Conservation (phyloP, 2,888 invertebrate species). For the Aethes cnicana region DNA sequence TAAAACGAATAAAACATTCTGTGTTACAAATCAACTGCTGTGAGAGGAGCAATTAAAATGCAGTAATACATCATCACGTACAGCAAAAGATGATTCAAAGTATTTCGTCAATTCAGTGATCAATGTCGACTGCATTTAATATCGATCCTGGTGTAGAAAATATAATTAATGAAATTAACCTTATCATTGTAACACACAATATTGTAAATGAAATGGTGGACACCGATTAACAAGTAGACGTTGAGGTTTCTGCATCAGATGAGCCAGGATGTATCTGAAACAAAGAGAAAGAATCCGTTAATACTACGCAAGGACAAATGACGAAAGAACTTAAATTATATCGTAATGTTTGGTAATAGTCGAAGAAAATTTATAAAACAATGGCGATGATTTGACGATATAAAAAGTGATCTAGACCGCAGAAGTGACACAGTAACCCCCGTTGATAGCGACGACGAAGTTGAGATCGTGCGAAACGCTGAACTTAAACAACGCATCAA, state of each 20-base stretch:
- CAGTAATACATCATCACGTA: conserved; percentile 64
- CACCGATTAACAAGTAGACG: conserved; percentile 39
- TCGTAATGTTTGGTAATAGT: not conserved
- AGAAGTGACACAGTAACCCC: conserved; percentile 22
- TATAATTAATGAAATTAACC: conserved; percentile 33
- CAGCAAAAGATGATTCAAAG: conserved; percentile 33
- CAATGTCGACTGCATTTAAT: conserved; percentile 59
- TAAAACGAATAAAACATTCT: conserved; percentile 41
- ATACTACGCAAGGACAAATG: not conserved
- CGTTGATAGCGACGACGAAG: conserved; percentile 13
- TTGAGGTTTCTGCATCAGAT: conserved; percentile 49
- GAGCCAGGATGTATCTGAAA: conserved; percentile 66
- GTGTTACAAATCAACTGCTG: conserved; percentile 50
- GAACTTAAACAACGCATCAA: conserved; percentile 45
- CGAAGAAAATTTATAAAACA: not conserved
- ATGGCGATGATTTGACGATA: not conserved
- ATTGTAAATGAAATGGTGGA: conserved; percentile 50
- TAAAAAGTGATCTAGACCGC: conserved; percentile 13
- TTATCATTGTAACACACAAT: conserved; percentile 55
- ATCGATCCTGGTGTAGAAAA: conserved; percentile 42
- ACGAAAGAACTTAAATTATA: not conserved
- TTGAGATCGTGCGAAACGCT: conserved; percentile 6
- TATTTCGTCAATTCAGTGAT: conserved; percentile 47
- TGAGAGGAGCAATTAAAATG: conserved; percentile 55
- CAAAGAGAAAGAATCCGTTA: conserved; percentile 44